Evolutionary conservation across 2,888 invertebrate species (phyloP).

Genomic region (Lycia hirtaria): DNA sequence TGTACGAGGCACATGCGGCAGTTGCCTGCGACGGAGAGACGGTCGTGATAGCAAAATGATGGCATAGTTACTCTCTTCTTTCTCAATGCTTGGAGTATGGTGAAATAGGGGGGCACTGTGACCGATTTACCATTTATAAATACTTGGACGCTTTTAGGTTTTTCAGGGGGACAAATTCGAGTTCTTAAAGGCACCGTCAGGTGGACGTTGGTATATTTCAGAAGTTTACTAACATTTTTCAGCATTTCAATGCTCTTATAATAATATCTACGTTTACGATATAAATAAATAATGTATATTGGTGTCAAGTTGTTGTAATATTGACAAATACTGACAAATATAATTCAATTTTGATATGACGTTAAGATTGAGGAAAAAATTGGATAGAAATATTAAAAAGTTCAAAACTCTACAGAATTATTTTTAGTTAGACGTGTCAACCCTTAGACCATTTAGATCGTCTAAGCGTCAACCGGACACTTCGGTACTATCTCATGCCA

Average conservation of each 20-base stretch:
- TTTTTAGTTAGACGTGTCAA: no score
- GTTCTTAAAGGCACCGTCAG: slow-evolving; percentile 20
- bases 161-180: not conserved
- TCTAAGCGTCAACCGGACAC: no score
- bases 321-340: not conserved
- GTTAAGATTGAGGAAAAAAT: no score
- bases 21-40: slow-evolving; percentile 98
- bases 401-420: no score
- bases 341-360: not conserved
- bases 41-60: slow-evolving; percentile 98
- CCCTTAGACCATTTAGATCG: no score
- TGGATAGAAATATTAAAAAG: no score
- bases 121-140: slow-evolving; percentile 98
- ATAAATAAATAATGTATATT: not conserved
- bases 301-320: not conserved
- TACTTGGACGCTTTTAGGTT: slow-evolving; percentile 83
- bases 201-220: slow-evolving; percentile 42
- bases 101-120: slow-evolving; percentile 96
- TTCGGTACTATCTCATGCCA: no score
- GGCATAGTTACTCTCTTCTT: slow-evolving; percentile 86
- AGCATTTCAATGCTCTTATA: slow-evolving; percentile 49
- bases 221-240: slow-evolving; percentile 46
- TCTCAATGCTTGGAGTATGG: slow-evolving; percentile 90
- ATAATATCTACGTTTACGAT: not conserved
- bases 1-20: slow-evolving; percentile 99